phyloP scores from a whole-genome alignment of 2,113 vertebrate species.

The Gila orcuttii region DNA sequence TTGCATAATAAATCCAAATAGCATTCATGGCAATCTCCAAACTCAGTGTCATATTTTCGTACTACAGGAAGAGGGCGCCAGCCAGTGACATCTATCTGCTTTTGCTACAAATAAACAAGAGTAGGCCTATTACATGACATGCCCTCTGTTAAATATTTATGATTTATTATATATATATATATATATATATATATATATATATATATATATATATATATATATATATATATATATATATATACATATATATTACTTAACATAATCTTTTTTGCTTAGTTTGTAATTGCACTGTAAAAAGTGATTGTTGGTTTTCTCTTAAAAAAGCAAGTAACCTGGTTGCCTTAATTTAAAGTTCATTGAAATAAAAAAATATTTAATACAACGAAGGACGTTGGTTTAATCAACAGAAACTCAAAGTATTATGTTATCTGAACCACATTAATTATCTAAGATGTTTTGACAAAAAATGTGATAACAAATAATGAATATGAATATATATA shows the following conservation, averaged over 20 bases:
- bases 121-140: neutral
- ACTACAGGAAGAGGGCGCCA: constrained; percentile 77
- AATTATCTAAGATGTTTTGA: too few species aligned
- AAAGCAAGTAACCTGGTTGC: neutral
- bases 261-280: neutral
- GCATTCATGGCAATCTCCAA: neutral
- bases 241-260: too few species aligned
- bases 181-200: neutral
- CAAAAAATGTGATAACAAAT: too few species aligned
- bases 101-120: neutral
- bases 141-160: neutral
- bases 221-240: too few species aligned
- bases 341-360: too few species aligned
- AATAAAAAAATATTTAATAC: too few species aligned
- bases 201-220: too few species aligned
- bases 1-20: neutral
- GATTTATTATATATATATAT: neutral
- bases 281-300: neutral
- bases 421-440: too few species aligned
- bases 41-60: constrained; percentile 3
- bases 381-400: too few species aligned
- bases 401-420: too few species aligned
- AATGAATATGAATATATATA: too few species aligned
- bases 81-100: constrained; percentile 46
- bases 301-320: too few species aligned